These are phyloP conservation scores for Mactromeris polynyma DNA, from an alignment of 2,888 invertebrate species.

Conservation along the genomic window DNA sequence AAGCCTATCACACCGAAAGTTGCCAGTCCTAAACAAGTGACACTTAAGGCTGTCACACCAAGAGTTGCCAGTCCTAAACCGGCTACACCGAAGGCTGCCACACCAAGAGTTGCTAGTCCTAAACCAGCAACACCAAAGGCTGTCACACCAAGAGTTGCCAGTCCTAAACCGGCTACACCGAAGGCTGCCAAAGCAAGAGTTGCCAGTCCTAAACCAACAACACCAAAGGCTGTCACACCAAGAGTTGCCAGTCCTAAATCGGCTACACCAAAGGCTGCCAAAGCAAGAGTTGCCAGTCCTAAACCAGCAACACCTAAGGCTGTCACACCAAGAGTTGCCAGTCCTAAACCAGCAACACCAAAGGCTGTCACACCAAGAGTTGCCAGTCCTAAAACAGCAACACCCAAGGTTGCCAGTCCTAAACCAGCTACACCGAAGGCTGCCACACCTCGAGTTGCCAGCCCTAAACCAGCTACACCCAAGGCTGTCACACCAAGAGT, in stretches of 20 bases:
- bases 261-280: conserved; percentile 50
- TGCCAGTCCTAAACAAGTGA: conserved; percentile 18
- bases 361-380: conserved; percentile 32
- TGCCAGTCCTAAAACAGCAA: conserved; percentile 31
- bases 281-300: conserved; percentile 42
- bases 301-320: conserved; percentile 41
- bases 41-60: conserved; percentile 35
- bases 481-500: conserved; percentile 48
- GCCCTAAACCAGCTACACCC: conserved; percentile 42
- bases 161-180: conserved; percentile 28
- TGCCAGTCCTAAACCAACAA: conserved; percentile 27
- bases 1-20: conserved; percentile 43
- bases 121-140: conserved; percentile 47
- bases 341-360: conserved; percentile 67
- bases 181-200: conserved; percentile 25
- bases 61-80: conserved; percentile 49
- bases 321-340: conserved; percentile 44
- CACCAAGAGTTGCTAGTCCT: conserved; percentile 52
- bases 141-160: conserved; percentile 30
- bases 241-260: conserved; percentile 36
- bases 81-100: conserved; percentile 38
- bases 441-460: conserved; percentile 28
- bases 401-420: conserved; percentile 40
- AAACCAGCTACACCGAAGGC: conserved; percentile 31
- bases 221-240: conserved; percentile 35